Base-by-base conservation (phyloP, 35 echinoderm and acorn worm species). In the Holothuria glaberrima region DNA sequence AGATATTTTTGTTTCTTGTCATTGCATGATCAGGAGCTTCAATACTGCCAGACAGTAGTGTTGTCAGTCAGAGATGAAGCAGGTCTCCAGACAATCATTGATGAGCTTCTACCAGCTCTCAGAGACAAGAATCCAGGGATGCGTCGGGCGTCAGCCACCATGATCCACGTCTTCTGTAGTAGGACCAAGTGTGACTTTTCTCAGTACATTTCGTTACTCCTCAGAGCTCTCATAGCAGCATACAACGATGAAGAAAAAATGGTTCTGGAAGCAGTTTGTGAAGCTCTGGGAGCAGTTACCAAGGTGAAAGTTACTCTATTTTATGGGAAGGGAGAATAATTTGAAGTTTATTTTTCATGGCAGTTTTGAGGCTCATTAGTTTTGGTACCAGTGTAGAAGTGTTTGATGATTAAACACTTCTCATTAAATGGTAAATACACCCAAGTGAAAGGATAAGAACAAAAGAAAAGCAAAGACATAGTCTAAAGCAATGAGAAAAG, bases 11-110 rank as follows among this genome's bases (percentile, higher is more conserved):
- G 3, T 54, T 54, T 54, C 50, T 17, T 54, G 9, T 17, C 13
- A 5, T 9, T 54, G 5, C 9, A 54, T 54, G 13, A 54, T n/a
- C 89, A 99, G 97, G 93, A 94, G 32, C 78, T 99, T 3, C 33
- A 93, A 48, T 89, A 99, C 58, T 99, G 97, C 57, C 97, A 99
- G 77, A 95, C 91, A 0, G 93, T 99, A 6, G 91, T 99, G 12
- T 29, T 99, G 38, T 99, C 97, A 10, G 97, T 99, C 2, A 88
- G 64, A 22, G 93, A 99, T 61, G 83, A 93, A 33, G 86, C 87
- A 22, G 97, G 97, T 1, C 90, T 93, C 17, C 87, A 93, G 24
- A 95, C 89, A 25, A 91, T 95, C 88, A 95, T 99, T 4, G 91
- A 95, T 81, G 97, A 95, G 69, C 75, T 99, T 18, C 33, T 99